Conservation (phyloP, 2,797 vertebrate species). For the Holocentrus rufus region DNA sequence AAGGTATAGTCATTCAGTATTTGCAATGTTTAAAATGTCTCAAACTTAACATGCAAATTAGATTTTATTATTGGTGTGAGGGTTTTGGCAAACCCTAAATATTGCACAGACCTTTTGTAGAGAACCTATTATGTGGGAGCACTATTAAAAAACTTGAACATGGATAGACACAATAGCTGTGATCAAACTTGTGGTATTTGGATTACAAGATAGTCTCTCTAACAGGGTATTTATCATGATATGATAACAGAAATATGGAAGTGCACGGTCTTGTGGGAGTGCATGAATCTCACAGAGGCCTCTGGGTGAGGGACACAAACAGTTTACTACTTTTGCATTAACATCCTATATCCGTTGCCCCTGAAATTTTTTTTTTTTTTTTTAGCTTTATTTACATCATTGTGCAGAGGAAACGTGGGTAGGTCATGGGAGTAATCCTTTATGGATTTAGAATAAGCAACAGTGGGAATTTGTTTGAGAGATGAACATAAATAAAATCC, state of each 20-base stretch:
- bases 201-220: neutral
- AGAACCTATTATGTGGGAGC: neutral
- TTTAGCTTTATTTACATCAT: constrained; percentile 26
- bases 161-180: neutral
- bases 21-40: constrained; percentile 15
- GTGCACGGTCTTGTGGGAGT: too few species aligned
- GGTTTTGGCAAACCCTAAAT: constrained; percentile 7
- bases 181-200: neutral
- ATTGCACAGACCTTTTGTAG: neutral
- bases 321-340: neutral
- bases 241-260: neutral
- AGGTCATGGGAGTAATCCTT: constrained; percentile 29
- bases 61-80: neutral
- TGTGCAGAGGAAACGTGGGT: constrained; percentile 19
- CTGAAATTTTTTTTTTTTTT: neutral
- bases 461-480: constrained; percentile 58
- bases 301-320: neutral
- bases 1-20: constrained; percentile 23
- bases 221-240: constrained; percentile 1
- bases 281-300: too few species aligned
- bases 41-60: constrained; percentile 1
- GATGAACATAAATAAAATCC: constrained; percentile 67
- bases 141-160: neutral
- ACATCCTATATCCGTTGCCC: neutral
- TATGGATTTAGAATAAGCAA: constrained; percentile 42